Conservation (phyloP, 1,140 invertebrate species). For the Mamestra configurata region DNA sequence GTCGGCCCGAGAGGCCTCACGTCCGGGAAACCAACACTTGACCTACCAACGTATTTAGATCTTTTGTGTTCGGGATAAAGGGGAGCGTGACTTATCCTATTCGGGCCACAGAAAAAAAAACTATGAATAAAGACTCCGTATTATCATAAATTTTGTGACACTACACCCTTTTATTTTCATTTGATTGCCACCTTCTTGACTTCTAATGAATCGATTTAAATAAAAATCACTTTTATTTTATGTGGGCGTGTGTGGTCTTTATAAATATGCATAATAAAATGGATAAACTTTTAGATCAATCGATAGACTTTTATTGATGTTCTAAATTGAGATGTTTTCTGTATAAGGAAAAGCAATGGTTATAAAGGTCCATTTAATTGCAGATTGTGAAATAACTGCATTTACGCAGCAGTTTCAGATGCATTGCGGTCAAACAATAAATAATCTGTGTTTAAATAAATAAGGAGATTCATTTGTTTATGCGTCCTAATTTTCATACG, state of each 20-base stretch:
- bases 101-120: conserved; percentile 65
- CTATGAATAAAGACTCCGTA: conserved; percentile 69
- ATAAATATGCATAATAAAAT: conserved; percentile 35
- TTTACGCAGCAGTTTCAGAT: neutral
- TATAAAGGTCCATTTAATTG: neutral
- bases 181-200: conserved; percentile 49
- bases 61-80: conserved; percentile 78
- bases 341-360: neutral
- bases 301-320: neutral
- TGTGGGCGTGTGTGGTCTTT: conserved; percentile 56
- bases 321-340: conserved; percentile 19
- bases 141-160: conserved; percentile 70
- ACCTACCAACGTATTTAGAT: conserved; percentile 80
- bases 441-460: conserved; percentile 20
- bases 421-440: neutral
- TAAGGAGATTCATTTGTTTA: conserved; percentile 27
- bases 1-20: conserved; percentile 61
- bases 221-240: conserved; percentile 52
- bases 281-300: neutral
- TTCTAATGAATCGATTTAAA: conserved; percentile 56
- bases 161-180: conserved; percentile 50
- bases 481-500: conserved; percentile 17
- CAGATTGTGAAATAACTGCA: neutral
- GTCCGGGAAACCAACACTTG: conserved; percentile 81
- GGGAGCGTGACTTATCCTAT: conserved; percentile 75